phyloP scores from a whole-genome alignment of 2,113 vertebrate genomes.

The Arenaria interpres region DNA sequence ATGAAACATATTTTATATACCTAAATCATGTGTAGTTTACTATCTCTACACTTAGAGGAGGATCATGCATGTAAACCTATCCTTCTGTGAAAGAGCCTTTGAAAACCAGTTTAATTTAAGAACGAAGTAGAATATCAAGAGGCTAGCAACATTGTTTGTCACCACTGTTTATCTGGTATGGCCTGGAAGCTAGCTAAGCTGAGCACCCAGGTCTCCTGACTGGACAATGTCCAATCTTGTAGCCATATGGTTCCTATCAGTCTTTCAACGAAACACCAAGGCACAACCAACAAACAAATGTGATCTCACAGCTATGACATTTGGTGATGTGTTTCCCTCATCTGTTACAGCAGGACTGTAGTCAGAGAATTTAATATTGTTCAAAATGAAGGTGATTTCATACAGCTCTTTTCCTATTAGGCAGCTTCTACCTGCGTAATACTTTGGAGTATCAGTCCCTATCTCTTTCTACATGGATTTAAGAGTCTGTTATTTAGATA shows the following conservation, averaged over 20 bases:
- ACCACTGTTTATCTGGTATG: neutral
- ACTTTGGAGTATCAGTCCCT: neutral
- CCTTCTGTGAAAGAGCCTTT: neutral
- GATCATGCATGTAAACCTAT: neutral
- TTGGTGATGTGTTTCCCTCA: neutral
- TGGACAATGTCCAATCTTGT: fast-evolving
- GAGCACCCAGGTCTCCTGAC: neutral
- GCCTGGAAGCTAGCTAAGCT: neutral
- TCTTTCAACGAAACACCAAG: neutral
- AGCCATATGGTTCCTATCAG: neutral
- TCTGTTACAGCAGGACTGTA: neutral
- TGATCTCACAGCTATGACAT: fast-evolving
- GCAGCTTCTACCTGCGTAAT: neutral
- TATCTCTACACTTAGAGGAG: neutral
- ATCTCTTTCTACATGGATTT: neutral
- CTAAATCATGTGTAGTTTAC: neutral
- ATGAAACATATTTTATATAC: neutral
- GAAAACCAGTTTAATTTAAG: neutral
- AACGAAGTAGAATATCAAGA: neutral
- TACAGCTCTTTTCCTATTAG: neutral
- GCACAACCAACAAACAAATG: neutral
- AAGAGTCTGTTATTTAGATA: neutral
- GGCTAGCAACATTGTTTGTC: neutral
- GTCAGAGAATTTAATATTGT: neutral
- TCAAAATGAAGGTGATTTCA: neutral